Conservation (phyloP, 1,140 invertebrate genomes). For the Chironomus tepperi region DNA sequence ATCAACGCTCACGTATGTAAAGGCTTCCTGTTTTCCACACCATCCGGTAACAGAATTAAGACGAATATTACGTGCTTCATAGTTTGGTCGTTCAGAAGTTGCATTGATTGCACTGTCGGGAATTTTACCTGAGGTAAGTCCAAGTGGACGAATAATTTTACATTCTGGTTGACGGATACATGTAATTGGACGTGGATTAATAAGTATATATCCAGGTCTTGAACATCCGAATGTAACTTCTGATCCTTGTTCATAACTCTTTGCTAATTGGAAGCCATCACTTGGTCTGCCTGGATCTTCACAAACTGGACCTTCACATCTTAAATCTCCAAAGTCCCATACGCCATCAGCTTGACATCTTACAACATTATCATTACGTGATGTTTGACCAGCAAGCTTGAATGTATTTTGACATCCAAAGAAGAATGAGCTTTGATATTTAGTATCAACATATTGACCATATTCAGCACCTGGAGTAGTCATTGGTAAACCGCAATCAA, state of each 20-base stretch:
- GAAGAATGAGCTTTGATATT: conserved; percentile 86
- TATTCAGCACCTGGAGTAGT: conserved; percentile 88
- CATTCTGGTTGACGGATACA: conserved; percentile 90
- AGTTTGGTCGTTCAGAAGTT: conserved; percentile 84
- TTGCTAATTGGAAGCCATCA: conserved; percentile 79
- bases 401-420: conserved; percentile 96
- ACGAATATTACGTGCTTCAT: conserved; percentile 83
- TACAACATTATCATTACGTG: conserved; percentile 83
- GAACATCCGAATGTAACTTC: conserved; percentile 85
- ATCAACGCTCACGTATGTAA: conserved; percentile 92
- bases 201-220: conserved; percentile 85
- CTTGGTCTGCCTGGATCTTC: conserved; percentile 88
- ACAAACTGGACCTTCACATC: conserved; percentile 93
- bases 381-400: conserved; percentile 85
- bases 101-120: conserved; percentile 95
- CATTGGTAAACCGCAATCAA: conserved; percentile 78
- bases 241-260: conserved; percentile 87
- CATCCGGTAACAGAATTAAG: conserved; percentile 89
- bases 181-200: conserved; percentile 80
- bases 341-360: conserved; percentile 82
- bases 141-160: conserved; percentile 83
- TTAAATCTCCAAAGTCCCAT: conserved; percentile 94
- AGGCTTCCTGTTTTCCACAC: conserved; percentile 90
- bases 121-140: conserved; percentile 82
- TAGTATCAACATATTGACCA: conserved; percentile 76